phyloP scores from a whole-genome alignment of 2,797 vertebrate species.

The Hippopotamyrus pictus region DNA sequence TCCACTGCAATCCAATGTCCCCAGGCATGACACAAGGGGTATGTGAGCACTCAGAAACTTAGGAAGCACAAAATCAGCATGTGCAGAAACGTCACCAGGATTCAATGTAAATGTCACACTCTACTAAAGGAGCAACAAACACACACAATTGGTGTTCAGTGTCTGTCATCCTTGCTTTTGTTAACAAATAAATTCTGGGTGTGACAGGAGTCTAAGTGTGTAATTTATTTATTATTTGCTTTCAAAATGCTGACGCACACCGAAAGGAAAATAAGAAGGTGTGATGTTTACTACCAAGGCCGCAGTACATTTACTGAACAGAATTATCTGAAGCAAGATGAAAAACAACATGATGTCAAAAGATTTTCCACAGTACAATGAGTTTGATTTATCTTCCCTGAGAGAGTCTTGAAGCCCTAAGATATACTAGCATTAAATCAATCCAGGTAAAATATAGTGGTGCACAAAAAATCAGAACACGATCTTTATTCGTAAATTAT shows the following conservation, averaged over 20 bases:
- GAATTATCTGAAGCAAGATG: conserved; percentile 8
- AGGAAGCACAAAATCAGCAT: neutral
- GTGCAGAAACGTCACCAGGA: neutral
- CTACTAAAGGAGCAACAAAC: neutral
- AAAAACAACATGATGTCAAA: conserved; percentile 12
- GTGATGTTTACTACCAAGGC: neutral
- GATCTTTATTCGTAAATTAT: conserved; percentile 12
- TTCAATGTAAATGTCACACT: neutral
- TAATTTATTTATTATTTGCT: neutral
- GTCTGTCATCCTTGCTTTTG: neutral
- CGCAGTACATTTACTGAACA: conserved; percentile 1
- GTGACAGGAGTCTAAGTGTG: neutral
- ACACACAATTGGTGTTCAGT: neutral
- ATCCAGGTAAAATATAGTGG: conserved; percentile 11
- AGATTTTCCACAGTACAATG: neutral
- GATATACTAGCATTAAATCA: conserved; percentile 1
- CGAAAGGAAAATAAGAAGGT: neutral
- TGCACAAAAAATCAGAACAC: neutral
- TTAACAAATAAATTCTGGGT: neutral
- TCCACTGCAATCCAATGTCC: neutral
- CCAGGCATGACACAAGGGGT: neutral
- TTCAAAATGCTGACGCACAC: neutral
- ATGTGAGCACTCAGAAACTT: neutral
- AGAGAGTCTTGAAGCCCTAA: neutral
- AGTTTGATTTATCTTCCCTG: conserved; percentile 17